These are phyloP conservation scores for Chelidonichthys spinosus DNA, from an alignment of 2,797 vertebrate genomes.

Conservation along the genomic window DNA sequence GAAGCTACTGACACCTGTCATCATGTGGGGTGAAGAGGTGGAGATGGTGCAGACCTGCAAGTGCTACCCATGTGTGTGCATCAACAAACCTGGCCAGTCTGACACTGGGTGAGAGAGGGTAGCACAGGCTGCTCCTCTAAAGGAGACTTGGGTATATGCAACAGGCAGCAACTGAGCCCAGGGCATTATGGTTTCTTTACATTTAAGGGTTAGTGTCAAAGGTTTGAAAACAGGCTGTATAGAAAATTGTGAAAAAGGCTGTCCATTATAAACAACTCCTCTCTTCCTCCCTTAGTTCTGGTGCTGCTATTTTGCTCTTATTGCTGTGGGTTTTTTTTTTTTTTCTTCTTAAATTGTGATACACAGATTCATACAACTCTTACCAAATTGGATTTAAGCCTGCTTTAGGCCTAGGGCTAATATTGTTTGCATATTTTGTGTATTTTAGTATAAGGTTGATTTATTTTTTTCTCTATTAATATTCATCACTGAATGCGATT, in stretches of 20 bases:
- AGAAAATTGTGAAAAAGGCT: background rate
- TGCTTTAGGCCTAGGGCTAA: background rate
- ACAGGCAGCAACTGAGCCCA: slow-evolving; percentile 13
- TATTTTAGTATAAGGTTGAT: slow-evolving; percentile 3
- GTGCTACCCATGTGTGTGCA: slow-evolving; percentile 45
- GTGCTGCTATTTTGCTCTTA: slow-evolving; percentile 13
- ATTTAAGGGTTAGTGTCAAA: slow-evolving; percentile 8
- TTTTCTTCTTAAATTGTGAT: background rate
- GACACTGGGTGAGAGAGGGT: slow-evolving; percentile 23
- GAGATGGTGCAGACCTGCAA: slow-evolving; percentile 65
- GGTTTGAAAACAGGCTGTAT: slow-evolving; percentile 16
- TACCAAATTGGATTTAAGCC: background rate
- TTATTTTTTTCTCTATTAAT: slow-evolving; percentile 34
- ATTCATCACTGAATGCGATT: slow-evolving; percentile 38
- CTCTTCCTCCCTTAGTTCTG: background rate
- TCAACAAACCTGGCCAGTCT: slow-evolving; percentile 30
- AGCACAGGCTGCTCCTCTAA: slow-evolving; percentile 11
- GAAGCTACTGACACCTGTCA: slow-evolving; percentile 76
- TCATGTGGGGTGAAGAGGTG: slow-evolving; percentile 68
- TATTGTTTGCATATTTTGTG: background rate
- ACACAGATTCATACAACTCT: slow-evolving; percentile 18
- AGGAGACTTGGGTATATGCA: slow-evolving; percentile 17
- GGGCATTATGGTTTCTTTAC: slow-evolving; percentile 8
- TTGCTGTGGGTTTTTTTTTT: background rate
- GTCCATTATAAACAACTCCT: background rate